Percentiles rank a stretch among this genome's conserved stretches.
phyloP scores from a whole-genome alignment of 2,888 invertebrate genomes.

The Netelia fuscicornis region DNA sequence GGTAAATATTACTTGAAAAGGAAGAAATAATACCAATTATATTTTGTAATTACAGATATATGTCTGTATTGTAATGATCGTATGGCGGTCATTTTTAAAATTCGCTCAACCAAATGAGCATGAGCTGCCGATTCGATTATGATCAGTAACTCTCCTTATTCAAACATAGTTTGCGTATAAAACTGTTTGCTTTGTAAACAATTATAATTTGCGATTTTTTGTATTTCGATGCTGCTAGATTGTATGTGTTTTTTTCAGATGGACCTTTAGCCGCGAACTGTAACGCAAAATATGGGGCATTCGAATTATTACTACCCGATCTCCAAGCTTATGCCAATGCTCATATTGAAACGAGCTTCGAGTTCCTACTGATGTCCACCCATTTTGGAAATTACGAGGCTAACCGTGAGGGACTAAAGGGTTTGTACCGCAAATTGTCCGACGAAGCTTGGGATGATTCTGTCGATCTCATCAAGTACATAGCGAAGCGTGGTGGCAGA shows the following conservation, averaged over 20 bases:
- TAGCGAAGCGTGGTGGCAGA: conserved; percentile 90
- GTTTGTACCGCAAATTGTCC: conserved; percentile 90
- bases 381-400: conserved; percentile 92
- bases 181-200: too few species aligned
- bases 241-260: conserved; percentile 70
- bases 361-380: conserved; percentile 91
- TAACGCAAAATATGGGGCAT: conserved; percentile 89
- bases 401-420: conserved; percentile 91
- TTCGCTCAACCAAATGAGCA: too few species aligned
- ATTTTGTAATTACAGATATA: not conserved
- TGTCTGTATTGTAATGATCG: not conserved
- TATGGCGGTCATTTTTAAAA: too few species aligned
- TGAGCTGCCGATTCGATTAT: too few species aligned
- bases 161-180: too few species aligned
- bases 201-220: too few species aligned
- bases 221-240: not conserved
- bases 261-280: conserved; percentile 84
- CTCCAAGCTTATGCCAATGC: conserved; percentile 87
- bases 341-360: conserved; percentile 90
- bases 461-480: conserved; percentile 91
- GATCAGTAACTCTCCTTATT: too few species aligned
- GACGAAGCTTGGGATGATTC: conserved; percentile 91
- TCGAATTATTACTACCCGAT: conserved; percentile 85
- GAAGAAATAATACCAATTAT: not conserved
- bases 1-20: conserved; percentile 77